phyloP scores from a whole-genome alignment of 2,113 vertebrate genomes.

The Grus americana region DNA sequence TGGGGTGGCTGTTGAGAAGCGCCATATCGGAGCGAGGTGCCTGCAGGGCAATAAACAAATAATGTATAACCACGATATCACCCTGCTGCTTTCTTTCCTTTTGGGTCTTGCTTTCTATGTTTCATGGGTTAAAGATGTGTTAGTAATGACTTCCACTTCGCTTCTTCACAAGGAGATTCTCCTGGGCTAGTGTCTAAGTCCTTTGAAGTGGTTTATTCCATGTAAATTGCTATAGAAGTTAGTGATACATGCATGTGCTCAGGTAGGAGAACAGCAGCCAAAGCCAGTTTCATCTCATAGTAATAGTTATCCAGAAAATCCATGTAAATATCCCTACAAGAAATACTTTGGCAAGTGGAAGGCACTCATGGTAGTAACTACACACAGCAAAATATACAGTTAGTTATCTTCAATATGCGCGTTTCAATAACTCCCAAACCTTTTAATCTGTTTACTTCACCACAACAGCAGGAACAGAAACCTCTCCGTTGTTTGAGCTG shows the following conservation, averaged over 20 bases:
- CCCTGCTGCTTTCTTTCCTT: neutral
- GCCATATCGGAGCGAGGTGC: neutral
- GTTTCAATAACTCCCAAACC: neutral
- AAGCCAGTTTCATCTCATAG: neutral
- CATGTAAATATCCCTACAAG: too few species aligned
- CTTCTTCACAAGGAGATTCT: neutral
- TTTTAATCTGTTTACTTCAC: neutral
- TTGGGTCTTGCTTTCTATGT: neutral
- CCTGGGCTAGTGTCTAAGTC: neutral
- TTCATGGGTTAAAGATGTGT: neutral
- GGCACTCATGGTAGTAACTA: neutral
- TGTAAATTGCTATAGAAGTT: neutral
- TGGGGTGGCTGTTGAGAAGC: neutral
- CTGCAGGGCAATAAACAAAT: neutral
- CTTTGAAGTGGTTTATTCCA: neutral
- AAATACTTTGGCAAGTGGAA: neutral
- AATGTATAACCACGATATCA: rapidly evolving
- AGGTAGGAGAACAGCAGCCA: neutral
- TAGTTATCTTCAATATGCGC: neutral
- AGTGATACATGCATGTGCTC: neutral
- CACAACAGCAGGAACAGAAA: neutral
- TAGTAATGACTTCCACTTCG: neutral
- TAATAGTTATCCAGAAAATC: neutral
- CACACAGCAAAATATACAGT: neutral
- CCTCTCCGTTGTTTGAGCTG: neutral